These are phyloP conservation scores for Paedocypris micromegethes DNA, from an alignment of 2,797 vertebrate genomes.

Conservation along the genomic window DNA sequence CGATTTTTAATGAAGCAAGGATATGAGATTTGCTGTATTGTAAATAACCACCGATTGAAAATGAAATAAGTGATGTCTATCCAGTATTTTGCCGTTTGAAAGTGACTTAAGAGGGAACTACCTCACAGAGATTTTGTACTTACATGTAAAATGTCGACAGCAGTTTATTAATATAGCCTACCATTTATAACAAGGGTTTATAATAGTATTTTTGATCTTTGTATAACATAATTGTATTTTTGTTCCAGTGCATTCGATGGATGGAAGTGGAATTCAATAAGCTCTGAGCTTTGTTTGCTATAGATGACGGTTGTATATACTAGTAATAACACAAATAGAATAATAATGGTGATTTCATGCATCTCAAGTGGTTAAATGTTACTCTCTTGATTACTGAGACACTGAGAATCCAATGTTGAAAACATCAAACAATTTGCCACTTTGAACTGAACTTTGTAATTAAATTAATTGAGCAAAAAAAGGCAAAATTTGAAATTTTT, in stretches of 20 bases:
- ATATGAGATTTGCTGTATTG: slow-evolving; percentile 74
- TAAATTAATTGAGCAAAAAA: slow-evolving; percentile 69
- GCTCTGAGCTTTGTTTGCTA: slow-evolving; percentile 73
- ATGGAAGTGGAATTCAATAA: slow-evolving; percentile 73
- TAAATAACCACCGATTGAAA: slow-evolving; percentile 55
- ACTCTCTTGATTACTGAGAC: slow-evolving; percentile 60
- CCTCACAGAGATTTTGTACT: slow-evolving; percentile 81
- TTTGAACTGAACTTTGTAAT: slow-evolving; percentile 73
- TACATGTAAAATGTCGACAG: slow-evolving; percentile 76
- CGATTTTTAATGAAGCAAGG: slow-evolving; percentile 66
- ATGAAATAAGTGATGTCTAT: slow-evolving; percentile 68
- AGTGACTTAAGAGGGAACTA: slow-evolving; percentile 80
- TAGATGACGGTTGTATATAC: slow-evolving; percentile 74
- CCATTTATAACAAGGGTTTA: slow-evolving; percentile 81
- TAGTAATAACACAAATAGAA: slow-evolving; percentile 3
- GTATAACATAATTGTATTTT: slow-evolving; percentile 84
- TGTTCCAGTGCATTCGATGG: slow-evolving; percentile 72
- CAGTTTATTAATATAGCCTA: slow-evolving; percentile 79
- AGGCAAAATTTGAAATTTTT: slow-evolving; percentile 75
- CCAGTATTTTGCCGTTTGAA: slow-evolving; percentile 78
- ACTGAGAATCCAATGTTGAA: slow-evolving; percentile 57
- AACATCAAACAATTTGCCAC: slow-evolving; percentile 65
- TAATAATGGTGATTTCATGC: slow-evolving; percentile 59
- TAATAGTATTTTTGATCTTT: slow-evolving; percentile 86
- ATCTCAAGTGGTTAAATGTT: slow-evolving; percentile 72